Evolutionary conservation across 2,797 vertebrate species (phyloP).

Genomic region (Channallabes apus): DNA sequence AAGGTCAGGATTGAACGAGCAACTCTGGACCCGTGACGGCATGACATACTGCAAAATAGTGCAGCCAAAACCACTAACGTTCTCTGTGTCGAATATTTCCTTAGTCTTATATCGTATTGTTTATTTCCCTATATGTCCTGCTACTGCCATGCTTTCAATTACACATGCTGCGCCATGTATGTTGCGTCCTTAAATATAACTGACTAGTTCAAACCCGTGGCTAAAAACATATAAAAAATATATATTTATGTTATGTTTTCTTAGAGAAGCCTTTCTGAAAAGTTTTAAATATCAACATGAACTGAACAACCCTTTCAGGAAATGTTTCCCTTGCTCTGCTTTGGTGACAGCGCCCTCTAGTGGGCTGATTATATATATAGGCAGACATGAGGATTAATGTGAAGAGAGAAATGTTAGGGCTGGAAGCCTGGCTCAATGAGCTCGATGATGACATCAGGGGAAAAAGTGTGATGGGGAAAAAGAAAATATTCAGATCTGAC

Average conservation of each 20-base stretch:
- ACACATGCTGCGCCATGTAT: not conserved
- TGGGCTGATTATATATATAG: not conserved
- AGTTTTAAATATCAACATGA: not conserved
- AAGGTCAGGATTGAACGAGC: not conserved
- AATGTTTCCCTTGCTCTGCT: constrained; percentile 69
- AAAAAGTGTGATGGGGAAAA: not conserved
- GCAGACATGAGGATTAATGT: constrained; percentile 7
- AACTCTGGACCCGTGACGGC: not conserved
- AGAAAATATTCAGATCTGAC: not conserved
- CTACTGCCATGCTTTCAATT: not conserved
- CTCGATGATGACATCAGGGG: not conserved
- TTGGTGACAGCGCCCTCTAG: constrained; percentile 29
- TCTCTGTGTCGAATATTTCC: not conserved
- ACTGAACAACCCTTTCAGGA: not conserved
- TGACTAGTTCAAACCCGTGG: not conserved
- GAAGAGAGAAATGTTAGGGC: not conserved
- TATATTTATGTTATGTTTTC: not conserved
- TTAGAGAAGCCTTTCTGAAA: not conserved
- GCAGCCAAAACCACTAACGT: not conserved
- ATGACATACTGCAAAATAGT: not conserved
- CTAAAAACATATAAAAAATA: no score
- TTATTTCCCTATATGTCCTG: not conserved
- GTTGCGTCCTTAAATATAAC: not conserved
- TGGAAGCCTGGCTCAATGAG: not conserved
- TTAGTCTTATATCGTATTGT: not conserved